Evolutionary conservation across 2,888 invertebrate species (phyloP).

Genomic region (Hermodice carunculata): DNA sequence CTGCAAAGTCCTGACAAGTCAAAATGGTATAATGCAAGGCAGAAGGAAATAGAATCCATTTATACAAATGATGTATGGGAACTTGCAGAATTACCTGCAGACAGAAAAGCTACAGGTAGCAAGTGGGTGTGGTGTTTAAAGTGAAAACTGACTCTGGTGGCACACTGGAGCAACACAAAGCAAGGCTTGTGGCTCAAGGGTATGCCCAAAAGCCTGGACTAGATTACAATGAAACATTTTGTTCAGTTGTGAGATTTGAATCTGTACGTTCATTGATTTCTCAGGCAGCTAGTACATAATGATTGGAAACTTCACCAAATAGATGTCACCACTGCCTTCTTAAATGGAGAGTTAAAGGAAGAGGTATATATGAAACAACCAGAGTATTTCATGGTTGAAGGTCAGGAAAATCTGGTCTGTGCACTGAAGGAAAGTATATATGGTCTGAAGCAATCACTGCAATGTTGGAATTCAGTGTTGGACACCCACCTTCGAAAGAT

Average conservation of each 20-base stretch:
- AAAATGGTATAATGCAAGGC: constrained; percentile 15
- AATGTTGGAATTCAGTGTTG: constrained; percentile 15
- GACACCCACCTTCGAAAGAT: not conserved
- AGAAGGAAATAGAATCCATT: constrained; percentile 20
- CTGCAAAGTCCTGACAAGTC: not conserved
- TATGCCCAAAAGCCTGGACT: constrained; percentile 39
- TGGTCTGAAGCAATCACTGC: too few relatives aligned
- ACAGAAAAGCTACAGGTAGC: constrained; percentile 31
- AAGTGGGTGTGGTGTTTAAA: constrained; percentile 48
- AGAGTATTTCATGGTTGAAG: constrained; percentile 31
- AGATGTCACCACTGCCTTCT: constrained; percentile 44
- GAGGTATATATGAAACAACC: constrained; percentile 45
- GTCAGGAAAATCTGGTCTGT: constrained; percentile 34
- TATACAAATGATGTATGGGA: constrained; percentile 39
- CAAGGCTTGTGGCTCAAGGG: constrained; percentile 43
- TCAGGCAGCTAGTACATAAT: constrained; percentile 22
- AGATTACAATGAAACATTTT: constrained; percentile 45
- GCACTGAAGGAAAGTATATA: constrained; percentile 39
- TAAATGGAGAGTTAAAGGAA: constrained; percentile 40
- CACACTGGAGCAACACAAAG: constrained; percentile 39
- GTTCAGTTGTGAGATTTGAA: constrained; percentile 38
- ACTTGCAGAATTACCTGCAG: constrained; percentile 30
- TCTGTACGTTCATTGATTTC: constrained; percentile 40
- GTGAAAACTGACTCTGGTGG: constrained; percentile 37
- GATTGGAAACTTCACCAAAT: constrained; percentile 39